Evolutionary conservation across 2,797 vertebrate species (phyloP).

Genomic region (Hoplostethus mediterraneus): DNA sequence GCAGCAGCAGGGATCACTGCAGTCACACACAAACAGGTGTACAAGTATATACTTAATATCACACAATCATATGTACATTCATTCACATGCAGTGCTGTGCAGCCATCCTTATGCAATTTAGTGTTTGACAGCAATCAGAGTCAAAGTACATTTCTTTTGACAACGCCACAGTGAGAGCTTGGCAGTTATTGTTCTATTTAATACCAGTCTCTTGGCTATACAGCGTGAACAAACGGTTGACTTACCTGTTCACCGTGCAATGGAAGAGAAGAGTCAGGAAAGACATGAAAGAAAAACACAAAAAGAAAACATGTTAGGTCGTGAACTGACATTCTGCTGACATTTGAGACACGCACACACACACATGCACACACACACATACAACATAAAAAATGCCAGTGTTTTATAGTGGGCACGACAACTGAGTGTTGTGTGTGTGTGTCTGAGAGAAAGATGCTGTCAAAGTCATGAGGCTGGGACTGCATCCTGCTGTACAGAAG

Average conservation of each 20-base stretch:
- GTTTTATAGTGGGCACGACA: too few species aligned
- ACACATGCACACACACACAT: not conserved
- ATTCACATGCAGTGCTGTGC: constrained; percentile 8
- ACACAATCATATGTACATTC: constrained; percentile 8
- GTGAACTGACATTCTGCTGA: not conserved
- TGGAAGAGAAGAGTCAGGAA: constrained; percentile 8
- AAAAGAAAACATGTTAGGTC: constrained; percentile 17
- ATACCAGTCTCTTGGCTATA: too few species aligned
- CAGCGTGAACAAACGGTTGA: not conserved
- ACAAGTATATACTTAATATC: constrained; percentile 19
- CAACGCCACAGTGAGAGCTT: constrained; percentile 23
- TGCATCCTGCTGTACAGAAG: not conserved
- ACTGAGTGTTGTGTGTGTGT: too few species aligned
- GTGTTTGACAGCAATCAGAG: constrained; percentile 23
- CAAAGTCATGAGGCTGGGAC: not conserved
- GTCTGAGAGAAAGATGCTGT: too few species aligned
- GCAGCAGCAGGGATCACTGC: constrained; percentile 22
- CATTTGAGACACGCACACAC: not conserved
- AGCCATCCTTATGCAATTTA: not conserved
- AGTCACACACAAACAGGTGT: constrained; percentile 37
- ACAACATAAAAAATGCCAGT: not conserved
- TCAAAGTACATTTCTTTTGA: not conserved
- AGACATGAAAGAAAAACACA: constrained; percentile 46
- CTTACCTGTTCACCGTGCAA: constrained; percentile 49
- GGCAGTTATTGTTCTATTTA: constrained; percentile 5